Conservation (phyloP, 1,140 invertebrate species). For the Globodera rostochiensis region DNA sequence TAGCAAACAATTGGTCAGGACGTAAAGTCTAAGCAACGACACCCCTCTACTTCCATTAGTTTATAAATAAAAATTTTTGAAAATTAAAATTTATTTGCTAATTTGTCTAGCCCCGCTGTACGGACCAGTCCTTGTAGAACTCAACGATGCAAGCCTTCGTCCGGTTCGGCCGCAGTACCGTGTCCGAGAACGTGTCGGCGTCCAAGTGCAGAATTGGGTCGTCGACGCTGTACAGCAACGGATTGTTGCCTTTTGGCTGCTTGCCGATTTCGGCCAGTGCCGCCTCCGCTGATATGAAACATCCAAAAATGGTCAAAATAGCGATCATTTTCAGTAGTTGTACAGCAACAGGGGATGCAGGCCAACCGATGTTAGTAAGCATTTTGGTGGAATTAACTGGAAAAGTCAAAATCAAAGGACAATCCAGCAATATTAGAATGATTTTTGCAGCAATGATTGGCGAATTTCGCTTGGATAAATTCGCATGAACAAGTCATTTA, state of each 20-base stretch:
- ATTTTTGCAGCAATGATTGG: no score
- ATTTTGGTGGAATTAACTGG: no score
- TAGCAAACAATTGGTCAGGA: no score
- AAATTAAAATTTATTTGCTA: no score
- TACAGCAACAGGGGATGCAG: no score
- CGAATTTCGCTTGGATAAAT: background rate
- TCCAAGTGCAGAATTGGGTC: constrained; percentile 57
- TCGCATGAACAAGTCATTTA: background rate
- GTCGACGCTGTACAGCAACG: constrained; percentile 50
- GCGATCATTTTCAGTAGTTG: no score
- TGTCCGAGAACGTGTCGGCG: constrained; percentile 52
- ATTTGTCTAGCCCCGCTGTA: background rate
- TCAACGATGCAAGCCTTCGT: constrained; percentile 45
- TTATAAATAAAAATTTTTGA: no score
- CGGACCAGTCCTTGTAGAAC: constrained; percentile 57
- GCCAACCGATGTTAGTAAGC: no score
- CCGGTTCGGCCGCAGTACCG: constrained; percentile 45
- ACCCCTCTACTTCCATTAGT: no score
- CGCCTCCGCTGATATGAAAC: background rate
- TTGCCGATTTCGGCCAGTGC: constrained; percentile 7
- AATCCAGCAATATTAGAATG: background rate
- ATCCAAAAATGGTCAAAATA: background rate
- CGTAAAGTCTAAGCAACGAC: no score
- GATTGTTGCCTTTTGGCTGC: constrained; percentile 43
- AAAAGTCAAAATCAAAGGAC: no score